A percentile compares a stretch with the other conserved stretches of the same genome.
Evolutionary conservation across 1,140 invertebrate genomes (phyloP).

Genomic region (Bombus picipes): DNA sequence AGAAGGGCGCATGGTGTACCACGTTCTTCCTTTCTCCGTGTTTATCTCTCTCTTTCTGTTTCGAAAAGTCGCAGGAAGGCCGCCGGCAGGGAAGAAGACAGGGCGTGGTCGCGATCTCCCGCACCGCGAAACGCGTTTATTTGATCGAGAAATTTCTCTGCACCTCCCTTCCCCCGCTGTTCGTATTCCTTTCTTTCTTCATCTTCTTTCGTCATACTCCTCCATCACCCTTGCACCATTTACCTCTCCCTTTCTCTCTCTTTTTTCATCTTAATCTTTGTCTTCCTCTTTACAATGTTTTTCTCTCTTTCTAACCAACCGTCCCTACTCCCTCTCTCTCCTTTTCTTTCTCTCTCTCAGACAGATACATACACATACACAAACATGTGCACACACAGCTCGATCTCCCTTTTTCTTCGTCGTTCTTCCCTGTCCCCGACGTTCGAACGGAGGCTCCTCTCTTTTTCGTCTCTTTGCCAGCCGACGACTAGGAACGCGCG

Average conservation of each 20-base stretch:
- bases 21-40: constrained; percentile 23
- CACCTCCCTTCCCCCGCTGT: not conserved
- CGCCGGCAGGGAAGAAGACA: constrained; percentile 64
- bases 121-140: constrained; percentile 65
- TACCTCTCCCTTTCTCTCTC: not conserved
- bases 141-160: constrained; percentile 61
- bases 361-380: no score
- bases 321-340: not conserved
- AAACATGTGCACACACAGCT: not conserved
- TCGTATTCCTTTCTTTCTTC: not conserved
- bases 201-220: not conserved
- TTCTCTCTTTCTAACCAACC: not conserved
- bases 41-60: constrained; percentile 12
- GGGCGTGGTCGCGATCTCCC: constrained; percentile 68
- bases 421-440: constrained; percentile 3
- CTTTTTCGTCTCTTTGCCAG: not conserved
- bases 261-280: not conserved
- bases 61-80: constrained; percentile 64
- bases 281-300: not conserved
- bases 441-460: constrained; percentile 9
- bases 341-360: not conserved
- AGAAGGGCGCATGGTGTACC: not conserved
- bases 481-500: constrained; percentile 4
- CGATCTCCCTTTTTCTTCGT: constrained; percentile 12
- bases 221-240: not conserved